Evolutionary conservation across 1,140 invertebrate species (phyloP).

Genomic region (Steinernema feltiae): DNA sequence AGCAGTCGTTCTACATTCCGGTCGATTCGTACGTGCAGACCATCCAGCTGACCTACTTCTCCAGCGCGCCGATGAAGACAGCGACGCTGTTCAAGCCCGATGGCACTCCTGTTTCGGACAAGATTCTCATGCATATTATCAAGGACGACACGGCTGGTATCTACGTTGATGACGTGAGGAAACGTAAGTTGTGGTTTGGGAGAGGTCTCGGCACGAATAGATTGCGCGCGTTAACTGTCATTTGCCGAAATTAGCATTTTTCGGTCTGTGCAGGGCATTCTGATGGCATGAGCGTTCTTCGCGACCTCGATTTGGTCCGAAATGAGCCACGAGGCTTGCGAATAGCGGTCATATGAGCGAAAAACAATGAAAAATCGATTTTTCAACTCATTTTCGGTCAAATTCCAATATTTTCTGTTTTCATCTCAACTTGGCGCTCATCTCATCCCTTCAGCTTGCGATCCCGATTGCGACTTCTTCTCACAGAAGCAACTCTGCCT

Average conservation of each 20-base stretch:
- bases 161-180: neutral
- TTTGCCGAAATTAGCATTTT: too few species aligned
- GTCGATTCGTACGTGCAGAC: slow-evolving; percentile 37
- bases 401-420: too few species aligned
- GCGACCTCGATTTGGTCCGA: too few species aligned
- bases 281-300: too few species aligned
- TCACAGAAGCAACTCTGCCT: slow-evolving; percentile 25
- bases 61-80: neutral
- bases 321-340: too few species aligned
- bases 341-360: neutral
- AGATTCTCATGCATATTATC: neutral
- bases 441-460: slow-evolving; percentile 31
- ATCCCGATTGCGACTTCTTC: slow-evolving; percentile 21
- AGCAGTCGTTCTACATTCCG: slow-evolving; percentile 29
- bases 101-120: neutral
- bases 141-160: neutral
- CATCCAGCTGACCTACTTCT: slow-evolving; percentile 16
- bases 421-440: too few species aligned
- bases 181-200: slow-evolving; percentile 17
- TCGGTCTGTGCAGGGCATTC: too few species aligned
- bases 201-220: too few species aligned
- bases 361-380: neutral
- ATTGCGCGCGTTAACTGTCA: too few species aligned
- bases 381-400: too few species aligned
- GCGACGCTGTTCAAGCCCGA: neutral